phyloP scores from a whole-genome alignment of 2,888 invertebrate genomes.

The Macroteleia sp. region DNA sequence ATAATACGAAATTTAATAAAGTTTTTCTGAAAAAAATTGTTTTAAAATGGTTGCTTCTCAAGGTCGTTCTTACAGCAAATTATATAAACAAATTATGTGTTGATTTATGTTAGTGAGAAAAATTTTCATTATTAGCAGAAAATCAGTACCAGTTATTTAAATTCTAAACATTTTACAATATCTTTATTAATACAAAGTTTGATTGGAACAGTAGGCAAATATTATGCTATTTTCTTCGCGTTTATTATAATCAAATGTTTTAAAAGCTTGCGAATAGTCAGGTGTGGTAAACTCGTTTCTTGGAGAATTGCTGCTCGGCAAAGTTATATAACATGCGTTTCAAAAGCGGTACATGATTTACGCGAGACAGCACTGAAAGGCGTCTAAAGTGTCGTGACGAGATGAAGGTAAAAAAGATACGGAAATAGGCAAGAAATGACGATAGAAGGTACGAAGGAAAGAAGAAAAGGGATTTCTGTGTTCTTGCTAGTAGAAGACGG shows the following conservation, averaged over 20 bases:
- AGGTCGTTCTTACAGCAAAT: too few species aligned
- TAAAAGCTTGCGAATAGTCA: constrained; percentile 22
- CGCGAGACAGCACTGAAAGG: constrained; percentile 56
- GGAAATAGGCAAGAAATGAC: constrained; percentile 47
- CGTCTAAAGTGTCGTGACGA: constrained; percentile 25
- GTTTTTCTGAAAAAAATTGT: too few species aligned
- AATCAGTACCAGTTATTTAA: too few species aligned
- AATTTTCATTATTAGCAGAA: too few species aligned
- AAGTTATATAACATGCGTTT: constrained; percentile 62
- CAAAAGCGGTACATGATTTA: constrained; percentile 67
- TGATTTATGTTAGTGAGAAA: too few species aligned
- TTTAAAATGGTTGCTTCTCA: too few species aligned
- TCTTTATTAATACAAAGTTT: constrained; percentile 11
- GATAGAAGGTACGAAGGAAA: constrained; percentile 29
- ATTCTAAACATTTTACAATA: constrained; percentile 6
- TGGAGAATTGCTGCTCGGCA: constrained; percentile 25
- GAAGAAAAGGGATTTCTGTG: constrained; percentile 39
- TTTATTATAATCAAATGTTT: constrained; percentile 37
- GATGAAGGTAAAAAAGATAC: constrained; percentile 49
- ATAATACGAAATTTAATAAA: too few species aligned
- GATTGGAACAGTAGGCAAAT: constrained; percentile 8
- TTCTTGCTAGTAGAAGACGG: constrained; percentile 72
- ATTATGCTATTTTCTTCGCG: constrained; percentile 7
- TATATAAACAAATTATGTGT: too few species aligned
- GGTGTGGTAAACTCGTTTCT: constrained; percentile 35